A percentile compares a stretch with the other conserved stretches of the same genome.
phyloP scores from a whole-genome alignment of 2,888 invertebrate genomes.

The Ctenicera cuprea region DNA sequence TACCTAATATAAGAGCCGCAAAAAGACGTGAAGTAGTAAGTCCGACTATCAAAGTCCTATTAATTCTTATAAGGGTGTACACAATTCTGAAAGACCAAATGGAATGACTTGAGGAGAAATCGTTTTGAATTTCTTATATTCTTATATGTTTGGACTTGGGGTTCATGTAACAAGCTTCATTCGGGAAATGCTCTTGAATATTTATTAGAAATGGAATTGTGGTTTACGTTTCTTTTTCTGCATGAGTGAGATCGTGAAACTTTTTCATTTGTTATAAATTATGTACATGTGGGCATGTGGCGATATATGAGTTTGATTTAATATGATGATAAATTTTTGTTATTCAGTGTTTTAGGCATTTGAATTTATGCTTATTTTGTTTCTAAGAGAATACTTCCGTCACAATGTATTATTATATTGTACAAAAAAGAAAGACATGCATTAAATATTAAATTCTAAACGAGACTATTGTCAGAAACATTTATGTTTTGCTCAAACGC shows the following conservation, averaged over 20 bases:
- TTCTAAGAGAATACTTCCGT: no score
- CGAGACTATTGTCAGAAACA: no score
- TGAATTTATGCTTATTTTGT: no score
- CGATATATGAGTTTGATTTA: constrained; percentile 27
- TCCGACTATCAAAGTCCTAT: constrained; percentile 27
- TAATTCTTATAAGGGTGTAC: constrained; percentile 26
- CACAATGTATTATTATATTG: no score
- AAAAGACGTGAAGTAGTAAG: constrained; percentile 1
- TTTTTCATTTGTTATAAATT: constrained; percentile 60
- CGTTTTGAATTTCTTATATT: constrained; percentile 53
- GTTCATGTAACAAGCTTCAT: constrained; percentile 53
- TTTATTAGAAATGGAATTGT: constrained; percentile 59
- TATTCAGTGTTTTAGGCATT: no score
- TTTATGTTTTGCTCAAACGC: no score
- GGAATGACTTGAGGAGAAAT: constrained; percentile 46
- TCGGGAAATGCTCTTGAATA: constrained; percentile 58
- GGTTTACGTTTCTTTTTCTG: constrained; percentile 59
- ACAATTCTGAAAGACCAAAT: constrained; percentile 25
- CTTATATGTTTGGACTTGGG: constrained; percentile 52
- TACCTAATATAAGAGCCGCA: neutral
- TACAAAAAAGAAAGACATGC: no score
- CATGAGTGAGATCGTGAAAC: constrained; percentile 58
- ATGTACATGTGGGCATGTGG: constrained; percentile 55
- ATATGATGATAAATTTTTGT: neutral
- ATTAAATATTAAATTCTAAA: no score